Percentiles rank a stretch among this genome's conserved stretches.
Evolutionary conservation across 2,113 vertebrate species (phyloP).

Genomic region (Microcebus griseorufus): DNA sequence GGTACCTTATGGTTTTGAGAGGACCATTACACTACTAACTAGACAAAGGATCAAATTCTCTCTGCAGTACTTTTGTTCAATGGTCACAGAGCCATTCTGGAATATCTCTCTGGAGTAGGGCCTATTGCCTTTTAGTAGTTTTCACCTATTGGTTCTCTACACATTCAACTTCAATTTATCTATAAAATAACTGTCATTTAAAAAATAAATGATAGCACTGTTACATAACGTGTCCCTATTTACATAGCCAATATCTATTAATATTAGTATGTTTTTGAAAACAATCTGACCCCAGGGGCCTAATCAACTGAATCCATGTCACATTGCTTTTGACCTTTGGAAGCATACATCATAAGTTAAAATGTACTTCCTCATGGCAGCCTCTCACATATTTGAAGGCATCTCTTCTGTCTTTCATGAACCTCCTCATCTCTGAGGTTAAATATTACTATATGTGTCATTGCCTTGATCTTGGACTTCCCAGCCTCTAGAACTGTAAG

Average conservation of each 20-base stretch:
- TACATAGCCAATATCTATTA: not conserved
- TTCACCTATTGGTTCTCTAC: not conserved
- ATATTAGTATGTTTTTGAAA: not conserved
- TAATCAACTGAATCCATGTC: not conserved
- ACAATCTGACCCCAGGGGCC: not conserved
- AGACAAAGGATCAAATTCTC: not conserved
- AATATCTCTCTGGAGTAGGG: not conserved
- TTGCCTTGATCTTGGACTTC: not conserved
- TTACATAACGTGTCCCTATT: not conserved
- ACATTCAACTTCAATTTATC: not conserved
- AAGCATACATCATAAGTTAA: not conserved
- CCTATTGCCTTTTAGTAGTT: not conserved
- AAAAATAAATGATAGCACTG: not conserved
- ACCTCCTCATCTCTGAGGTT: not conserved
- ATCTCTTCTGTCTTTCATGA: not conserved
- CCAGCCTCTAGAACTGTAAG: not conserved
- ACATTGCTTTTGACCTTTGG: not conserved
- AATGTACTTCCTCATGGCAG: not conserved
- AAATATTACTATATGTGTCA: not conserved
- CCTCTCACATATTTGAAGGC: not conserved
- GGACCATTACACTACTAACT: not conserved
- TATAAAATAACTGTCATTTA: not conserved
- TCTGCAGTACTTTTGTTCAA: not conserved
- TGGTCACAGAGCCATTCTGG: not conserved
- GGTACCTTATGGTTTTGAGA: not conserved